Conservation (phyloP, 2,797 vertebrate genomes). For the Geotrypetes seraphini region DNA sequence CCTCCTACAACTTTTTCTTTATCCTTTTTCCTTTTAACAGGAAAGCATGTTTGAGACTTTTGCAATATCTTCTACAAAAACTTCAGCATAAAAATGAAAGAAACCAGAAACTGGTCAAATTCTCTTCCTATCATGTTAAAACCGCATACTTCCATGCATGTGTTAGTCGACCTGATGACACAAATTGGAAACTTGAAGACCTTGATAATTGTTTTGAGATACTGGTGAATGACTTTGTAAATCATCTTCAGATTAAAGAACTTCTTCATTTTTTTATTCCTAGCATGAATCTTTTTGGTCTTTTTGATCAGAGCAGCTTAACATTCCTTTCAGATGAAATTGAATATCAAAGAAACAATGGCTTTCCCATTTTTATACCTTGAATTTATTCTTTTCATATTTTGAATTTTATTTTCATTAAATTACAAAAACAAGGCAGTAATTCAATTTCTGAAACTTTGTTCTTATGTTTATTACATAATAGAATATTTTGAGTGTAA, state of each 20-base stretch:
- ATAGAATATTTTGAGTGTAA: too few species aligned
- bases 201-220: conserved; percentile 34
- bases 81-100: conserved; percentile 34
- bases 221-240: conserved; percentile 30
- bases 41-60: conserved; percentile 55
- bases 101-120: conserved; percentile 26
- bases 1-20: too few species aligned
- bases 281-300: conserved; percentile 36
- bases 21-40: too few species aligned
- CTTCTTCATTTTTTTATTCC: conserved; percentile 56
- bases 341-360: conserved; percentile 28
- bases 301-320: conserved; percentile 20
- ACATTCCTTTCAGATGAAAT: conserved; percentile 37
- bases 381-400: too few species aligned
- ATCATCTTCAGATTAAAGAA: conserved; percentile 21
- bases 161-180: conserved; percentile 20
- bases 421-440: too few species aligned
- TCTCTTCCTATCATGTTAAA: conserved; percentile 53
- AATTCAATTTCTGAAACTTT: too few species aligned
- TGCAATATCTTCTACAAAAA: conserved; percentile 50
- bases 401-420: too few species aligned
- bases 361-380: conserved; percentile 43
- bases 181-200: conserved; percentile 22
- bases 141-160: conserved; percentile 47
- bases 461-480: too few species aligned